phyloP scores from a whole-genome alignment of 2,888 invertebrate genomes.

The Drosophila macrospina region DNA sequence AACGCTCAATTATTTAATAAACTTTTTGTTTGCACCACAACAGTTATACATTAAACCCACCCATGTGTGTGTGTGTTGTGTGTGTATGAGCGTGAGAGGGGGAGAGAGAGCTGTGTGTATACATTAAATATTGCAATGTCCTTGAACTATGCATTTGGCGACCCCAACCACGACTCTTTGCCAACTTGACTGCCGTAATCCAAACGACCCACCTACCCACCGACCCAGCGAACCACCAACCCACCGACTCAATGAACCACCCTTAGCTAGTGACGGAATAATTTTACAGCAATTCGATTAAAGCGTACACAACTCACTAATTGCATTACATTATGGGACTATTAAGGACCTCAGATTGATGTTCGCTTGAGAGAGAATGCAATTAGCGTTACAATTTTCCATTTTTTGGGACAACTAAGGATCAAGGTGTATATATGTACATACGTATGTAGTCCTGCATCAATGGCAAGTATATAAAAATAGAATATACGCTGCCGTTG shows the following conservation, averaged over 20 bases:
- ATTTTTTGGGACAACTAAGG: conserved; percentile 41
- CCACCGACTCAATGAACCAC: conserved; percentile 23
- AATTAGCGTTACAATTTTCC: conserved; percentile 57
- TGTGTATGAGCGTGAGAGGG: conserved; percentile 3
- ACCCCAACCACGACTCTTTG: conserved; percentile 27
- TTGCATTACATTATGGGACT: conserved; percentile 70
- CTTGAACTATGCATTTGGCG: conserved; percentile 82
- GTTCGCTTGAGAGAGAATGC: conserved; percentile 40
- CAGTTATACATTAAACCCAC: conserved; percentile 37
- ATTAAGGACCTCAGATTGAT: conserved; percentile 59
- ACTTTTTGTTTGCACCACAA: conserved; percentile 61
- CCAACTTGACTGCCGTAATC: conserved; percentile 23
- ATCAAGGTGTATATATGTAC: conserved; percentile 9
- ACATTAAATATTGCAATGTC: conserved; percentile 77
- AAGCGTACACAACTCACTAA: conserved; percentile 56
- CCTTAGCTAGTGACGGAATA: conserved; percentile 51
- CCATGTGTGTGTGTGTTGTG: conserved; percentile 11
- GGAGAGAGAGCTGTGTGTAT: conserved; percentile 62
- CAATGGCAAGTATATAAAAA: conserved; percentile 29
- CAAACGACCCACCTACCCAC: conserved; percentile 6
- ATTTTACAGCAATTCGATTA: conserved; percentile 74
- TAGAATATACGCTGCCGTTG: conserved; percentile 36
- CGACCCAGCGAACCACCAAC: conserved; percentile 21
- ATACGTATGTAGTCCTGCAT: neutral
- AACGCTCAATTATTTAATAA: conserved; percentile 65